Evolutionary conservation across 1,140 invertebrate genomes (phyloP).

Genomic region (Periplaneta americana): DNA sequence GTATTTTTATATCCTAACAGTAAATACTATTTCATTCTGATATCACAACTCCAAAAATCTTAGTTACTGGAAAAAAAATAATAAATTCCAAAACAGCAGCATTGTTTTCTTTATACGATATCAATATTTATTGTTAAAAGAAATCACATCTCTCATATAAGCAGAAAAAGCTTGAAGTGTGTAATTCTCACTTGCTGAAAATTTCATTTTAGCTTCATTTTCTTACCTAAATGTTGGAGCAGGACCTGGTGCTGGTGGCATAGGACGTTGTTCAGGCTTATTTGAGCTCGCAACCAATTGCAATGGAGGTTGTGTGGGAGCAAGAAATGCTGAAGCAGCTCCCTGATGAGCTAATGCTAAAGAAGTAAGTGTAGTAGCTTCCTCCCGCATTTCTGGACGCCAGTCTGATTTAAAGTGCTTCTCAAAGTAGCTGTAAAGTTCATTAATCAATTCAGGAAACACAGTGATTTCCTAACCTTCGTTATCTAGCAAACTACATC

Average conservation of each 20-base stretch:
- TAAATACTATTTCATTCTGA: background rate
- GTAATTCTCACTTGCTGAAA: too few relatives aligned
- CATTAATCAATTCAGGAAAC: background rate
- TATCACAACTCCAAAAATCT: too few relatives aligned
- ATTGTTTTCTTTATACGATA: too few relatives aligned
- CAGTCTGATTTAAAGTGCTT: slow-evolving; percentile 47
- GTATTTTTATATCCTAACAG: too few relatives aligned
- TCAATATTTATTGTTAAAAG: too few relatives aligned
- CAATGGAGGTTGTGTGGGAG: slow-evolving; percentile 56
- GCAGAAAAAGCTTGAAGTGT: too few relatives aligned
- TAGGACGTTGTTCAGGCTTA: slow-evolving; percentile 33
- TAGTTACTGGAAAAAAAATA: background rate
- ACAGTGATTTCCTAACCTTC: background rate
- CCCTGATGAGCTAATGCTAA: slow-evolving; percentile 41
- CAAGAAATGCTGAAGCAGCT: slow-evolving; percentile 60
- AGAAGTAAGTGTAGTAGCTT: slow-evolving; percentile 38
- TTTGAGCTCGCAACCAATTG: slow-evolving; percentile 26
- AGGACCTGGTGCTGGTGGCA: slow-evolving; percentile 59
- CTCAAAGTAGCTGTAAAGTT: slow-evolving; percentile 43
- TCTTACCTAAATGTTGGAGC: slow-evolving; percentile 80
- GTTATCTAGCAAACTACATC: background rate
- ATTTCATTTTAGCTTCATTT: slow-evolving; percentile 8
- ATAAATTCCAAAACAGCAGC: background rate
- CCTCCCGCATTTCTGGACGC: slow-evolving; percentile 37
- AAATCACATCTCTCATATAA: too few relatives aligned